phyloP scores from a whole-genome alignment of 2,113 vertebrate species.

The Naja naja region DNA sequence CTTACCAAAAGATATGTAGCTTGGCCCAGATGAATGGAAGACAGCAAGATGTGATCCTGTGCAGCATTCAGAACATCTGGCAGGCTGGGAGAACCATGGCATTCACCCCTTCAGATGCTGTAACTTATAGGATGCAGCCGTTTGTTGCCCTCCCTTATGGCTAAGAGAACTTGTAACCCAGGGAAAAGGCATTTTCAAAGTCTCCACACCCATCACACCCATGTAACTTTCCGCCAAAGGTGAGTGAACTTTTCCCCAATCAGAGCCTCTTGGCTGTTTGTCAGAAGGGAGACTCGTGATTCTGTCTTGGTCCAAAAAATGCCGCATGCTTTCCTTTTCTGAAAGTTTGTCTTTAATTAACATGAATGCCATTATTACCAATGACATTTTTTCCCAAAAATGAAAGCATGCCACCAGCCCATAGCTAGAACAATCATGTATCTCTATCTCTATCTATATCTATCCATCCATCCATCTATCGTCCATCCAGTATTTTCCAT shows the following conservation, averaged over 20 bases:
- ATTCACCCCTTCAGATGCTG: fast-evolving
- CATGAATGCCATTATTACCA: neutral
- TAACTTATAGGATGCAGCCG: neutral
- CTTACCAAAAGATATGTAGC: conserved; percentile 48
- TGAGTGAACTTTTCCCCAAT: conserved; percentile 63
- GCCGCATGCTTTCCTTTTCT: too few relatives aligned
- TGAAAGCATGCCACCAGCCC: neutral
- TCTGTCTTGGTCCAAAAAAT: neutral
- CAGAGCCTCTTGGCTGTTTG: conserved; percentile 36
- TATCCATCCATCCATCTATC: neutral
- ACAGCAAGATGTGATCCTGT: conserved; percentile 32
- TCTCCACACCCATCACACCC: conserved; percentile 47
- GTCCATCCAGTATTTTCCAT: neutral
- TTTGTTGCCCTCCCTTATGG: conserved; percentile 43
- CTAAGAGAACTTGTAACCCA: conserved; percentile 27
- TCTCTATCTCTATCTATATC: neutral
- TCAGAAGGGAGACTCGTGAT: neutral
- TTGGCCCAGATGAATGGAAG: conserved; percentile 32
- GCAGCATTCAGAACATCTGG: neutral
- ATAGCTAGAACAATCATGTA: too few relatives aligned
- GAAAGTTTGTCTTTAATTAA: neutral
- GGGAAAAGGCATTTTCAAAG: conserved; percentile 30
- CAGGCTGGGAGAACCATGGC: fast-evolving
- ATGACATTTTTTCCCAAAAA: neutral
- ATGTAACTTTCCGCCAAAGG: conserved; percentile 29